Conservation (phyloP, 2,797 vertebrate genomes). For the Gallirallus australis region DNA sequence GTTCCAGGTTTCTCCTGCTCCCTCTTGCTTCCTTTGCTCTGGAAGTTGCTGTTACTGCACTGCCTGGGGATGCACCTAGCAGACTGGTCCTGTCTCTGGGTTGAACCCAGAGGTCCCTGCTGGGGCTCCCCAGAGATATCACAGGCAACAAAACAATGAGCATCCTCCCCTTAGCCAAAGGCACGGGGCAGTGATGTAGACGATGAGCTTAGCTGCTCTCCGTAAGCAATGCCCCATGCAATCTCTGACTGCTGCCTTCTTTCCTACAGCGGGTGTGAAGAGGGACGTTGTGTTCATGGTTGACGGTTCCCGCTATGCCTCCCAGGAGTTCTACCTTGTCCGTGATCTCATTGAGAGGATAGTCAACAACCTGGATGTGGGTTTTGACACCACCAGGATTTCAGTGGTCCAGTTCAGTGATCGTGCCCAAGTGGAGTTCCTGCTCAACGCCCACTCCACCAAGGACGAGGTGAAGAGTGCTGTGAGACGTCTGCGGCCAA, state of each 20-base stretch:
- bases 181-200: neutral
- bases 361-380: constrained; percentile 88
- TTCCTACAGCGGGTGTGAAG: constrained; percentile 78
- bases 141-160: neutral
- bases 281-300: constrained; percentile 94
- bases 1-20: neutral
- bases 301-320: constrained; percentile 85
- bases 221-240: neutral
- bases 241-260: neutral
- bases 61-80: neutral
- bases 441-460: constrained; percentile 87
- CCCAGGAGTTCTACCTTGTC: constrained; percentile 84
- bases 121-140: neutral
- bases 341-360: constrained; percentile 86
- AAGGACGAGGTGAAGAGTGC: constrained; percentile 88
- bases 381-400: constrained; percentile 86
- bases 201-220: neutral
- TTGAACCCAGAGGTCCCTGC: neutral
- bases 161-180: neutral
- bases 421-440: constrained; percentile 86
- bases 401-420: constrained; percentile 95
- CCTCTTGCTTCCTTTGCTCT: neutral
- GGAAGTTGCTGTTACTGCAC: neutral
- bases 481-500: constrained; percentile 79
- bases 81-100: neutral